Conservation (phyloP, 2,888 invertebrate genomes). For the Netelia virgata region DNA sequence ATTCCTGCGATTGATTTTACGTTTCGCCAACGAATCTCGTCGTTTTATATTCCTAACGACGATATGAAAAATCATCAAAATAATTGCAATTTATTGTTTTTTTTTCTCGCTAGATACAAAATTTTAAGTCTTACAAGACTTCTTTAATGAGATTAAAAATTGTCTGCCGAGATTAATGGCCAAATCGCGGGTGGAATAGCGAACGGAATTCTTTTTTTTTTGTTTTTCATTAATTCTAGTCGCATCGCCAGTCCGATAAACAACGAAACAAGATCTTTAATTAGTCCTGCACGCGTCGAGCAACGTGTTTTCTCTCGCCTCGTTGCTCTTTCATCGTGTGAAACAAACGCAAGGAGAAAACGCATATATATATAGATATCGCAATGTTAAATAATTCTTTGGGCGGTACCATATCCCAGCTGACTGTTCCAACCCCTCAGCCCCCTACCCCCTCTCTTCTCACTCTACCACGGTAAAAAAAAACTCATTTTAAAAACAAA, state of each 20-base stretch:
- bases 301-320: constrained; percentile 7
- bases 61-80: too few relatives aligned
- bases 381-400: neutral
- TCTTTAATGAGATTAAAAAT: too few relatives aligned
- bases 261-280: constrained; percentile 51
- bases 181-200: too few relatives aligned
- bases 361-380: neutral
- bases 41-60: too few relatives aligned
- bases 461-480: neutral
- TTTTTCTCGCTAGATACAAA: too few relatives aligned
- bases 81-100: too few relatives aligned
- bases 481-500: constrained; percentile 18
- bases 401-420: neutral
- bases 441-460: too few relatives aligned
- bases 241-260: constrained; percentile 31
- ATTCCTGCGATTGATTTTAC: too few relatives aligned
- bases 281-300: constrained; percentile 44
- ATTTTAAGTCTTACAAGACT: too few relatives aligned
- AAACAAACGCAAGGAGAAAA: constrained; percentile 5
- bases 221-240: constrained; percentile 20
- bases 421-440: neutral
- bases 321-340: neutral
- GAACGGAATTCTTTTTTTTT: neutral
- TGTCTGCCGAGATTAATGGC: too few relatives aligned
- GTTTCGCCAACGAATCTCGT: too few relatives aligned